These are phyloP conservation scores for Micromesistius poutassou DNA, from an alignment of 2,797 vertebrate species.

Conservation along the genomic window DNA sequence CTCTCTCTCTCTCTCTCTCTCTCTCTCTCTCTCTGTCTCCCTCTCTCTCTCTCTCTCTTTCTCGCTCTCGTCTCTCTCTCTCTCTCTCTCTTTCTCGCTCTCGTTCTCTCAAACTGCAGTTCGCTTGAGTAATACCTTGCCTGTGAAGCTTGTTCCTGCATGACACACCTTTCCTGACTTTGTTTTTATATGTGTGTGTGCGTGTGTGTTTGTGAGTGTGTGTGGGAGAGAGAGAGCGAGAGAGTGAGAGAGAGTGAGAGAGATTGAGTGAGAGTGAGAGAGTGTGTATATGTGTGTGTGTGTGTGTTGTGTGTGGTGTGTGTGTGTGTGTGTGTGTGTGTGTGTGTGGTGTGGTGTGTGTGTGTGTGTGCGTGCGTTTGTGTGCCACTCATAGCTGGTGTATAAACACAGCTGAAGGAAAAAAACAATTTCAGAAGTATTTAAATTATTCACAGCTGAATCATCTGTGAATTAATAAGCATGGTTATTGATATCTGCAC, in stretches of 20 bases:
- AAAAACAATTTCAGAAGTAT: constrained; percentile 69
- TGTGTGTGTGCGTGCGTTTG: neutral
- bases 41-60: constrained; percentile 24
- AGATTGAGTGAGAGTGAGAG: constrained; percentile 17
- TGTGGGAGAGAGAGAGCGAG: neutral
- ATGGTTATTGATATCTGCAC: constrained; percentile 72
- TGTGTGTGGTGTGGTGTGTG: constrained; percentile 3
- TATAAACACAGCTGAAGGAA: constrained; percentile 58
- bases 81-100: constrained; percentile 9
- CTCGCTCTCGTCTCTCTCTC: constrained; percentile 25
- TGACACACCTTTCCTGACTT: constrained; percentile 52
- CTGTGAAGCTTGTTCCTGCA: constrained; percentile 63
- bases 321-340: constrained; percentile 16
- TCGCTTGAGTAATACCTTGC: constrained; percentile 66
- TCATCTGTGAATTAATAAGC: constrained; percentile 72
- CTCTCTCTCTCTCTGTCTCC: no score
- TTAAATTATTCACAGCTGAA: constrained; percentile 72
- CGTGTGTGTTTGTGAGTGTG: constrained; percentile 19
- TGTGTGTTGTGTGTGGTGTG: constrained; percentile 7
- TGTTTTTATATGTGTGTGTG: constrained; percentile 29
- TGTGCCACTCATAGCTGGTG: constrained; percentile 54
- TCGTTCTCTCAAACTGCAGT: constrained; percentile 41
- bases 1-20: constrained; percentile 14
- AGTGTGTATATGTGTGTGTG: constrained; percentile 12
- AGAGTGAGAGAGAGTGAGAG: constrained; percentile 7